Conservation (phyloP, 2,113 vertebrate species). For the Illadopsis cleaveri region DNA sequence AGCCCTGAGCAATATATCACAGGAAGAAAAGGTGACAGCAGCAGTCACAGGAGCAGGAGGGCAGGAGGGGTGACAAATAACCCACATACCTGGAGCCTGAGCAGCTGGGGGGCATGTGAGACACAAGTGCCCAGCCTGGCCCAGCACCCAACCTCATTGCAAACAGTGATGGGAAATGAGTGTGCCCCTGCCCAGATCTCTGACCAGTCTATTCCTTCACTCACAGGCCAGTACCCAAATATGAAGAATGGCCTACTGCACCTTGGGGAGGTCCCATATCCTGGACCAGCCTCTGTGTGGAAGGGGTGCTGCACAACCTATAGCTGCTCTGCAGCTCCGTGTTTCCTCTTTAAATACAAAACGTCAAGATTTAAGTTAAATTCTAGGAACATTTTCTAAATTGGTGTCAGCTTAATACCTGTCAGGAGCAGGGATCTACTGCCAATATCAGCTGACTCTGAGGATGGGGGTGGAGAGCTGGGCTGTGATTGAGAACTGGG, state of each 20-base stretch:
- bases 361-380: neutral
- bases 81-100: neutral
- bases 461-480: fast-evolving
- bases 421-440: neutral
- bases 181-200: too few relatives aligned
- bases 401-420: neutral
- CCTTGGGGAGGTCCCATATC: neutral
- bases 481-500: neutral
- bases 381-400: neutral
- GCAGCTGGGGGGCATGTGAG: fast-evolving
- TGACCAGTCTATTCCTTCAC: neutral
- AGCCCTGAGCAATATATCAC: neutral
- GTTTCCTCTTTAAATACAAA: neutral
- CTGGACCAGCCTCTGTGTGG: neutral
- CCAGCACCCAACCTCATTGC: neutral
- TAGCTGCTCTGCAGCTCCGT: neutral
- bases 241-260: neutral
- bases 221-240: neutral
- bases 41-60: neutral
- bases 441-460: neutral
- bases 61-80: neutral
- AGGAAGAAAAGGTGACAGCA: neutral
- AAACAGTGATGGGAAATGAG: neutral
- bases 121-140: neutral
- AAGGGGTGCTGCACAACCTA: neutral